These are phyloP conservation scores for Calcarius lapponicus DNA, from an alignment of 2,797 vertebrate genomes.

Conservation along the genomic window DNA sequence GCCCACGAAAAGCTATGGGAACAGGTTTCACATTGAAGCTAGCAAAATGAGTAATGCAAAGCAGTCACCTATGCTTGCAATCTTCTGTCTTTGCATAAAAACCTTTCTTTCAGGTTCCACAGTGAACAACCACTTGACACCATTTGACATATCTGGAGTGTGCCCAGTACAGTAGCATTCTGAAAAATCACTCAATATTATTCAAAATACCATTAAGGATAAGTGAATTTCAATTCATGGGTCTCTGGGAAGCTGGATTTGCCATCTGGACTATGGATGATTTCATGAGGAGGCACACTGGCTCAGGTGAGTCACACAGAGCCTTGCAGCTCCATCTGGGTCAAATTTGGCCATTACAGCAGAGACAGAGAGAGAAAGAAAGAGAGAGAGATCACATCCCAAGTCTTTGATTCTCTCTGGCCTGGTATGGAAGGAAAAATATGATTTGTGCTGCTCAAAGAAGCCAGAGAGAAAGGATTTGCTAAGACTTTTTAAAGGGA, in stretches of 20 bases:
- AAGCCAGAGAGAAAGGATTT: background rate
- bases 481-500: background rate
- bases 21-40: background rate
- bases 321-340: background rate
- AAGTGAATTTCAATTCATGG: background rate
- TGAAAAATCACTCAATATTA: background rate
- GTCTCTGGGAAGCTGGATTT: background rate
- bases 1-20: background rate
- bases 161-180: background rate
- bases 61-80: background rate
- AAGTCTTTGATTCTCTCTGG: background rate
- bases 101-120: background rate
- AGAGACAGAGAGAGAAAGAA: background rate
- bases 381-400: background rate
- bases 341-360: background rate
- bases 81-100: background rate
- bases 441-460: background rate
- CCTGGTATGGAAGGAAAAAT: background rate
- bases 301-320: background rate
- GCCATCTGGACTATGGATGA: background rate
- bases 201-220: background rate
- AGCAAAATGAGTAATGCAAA: background rate
- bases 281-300: background rate
- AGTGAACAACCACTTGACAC: background rate
- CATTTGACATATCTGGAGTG: background rate